Percentiles rank a stretch among this genome's conserved stretches.
Evolutionary conservation across 2,888 invertebrate genomes (phyloP).

Genomic region (Cheilosia soror): DNA sequence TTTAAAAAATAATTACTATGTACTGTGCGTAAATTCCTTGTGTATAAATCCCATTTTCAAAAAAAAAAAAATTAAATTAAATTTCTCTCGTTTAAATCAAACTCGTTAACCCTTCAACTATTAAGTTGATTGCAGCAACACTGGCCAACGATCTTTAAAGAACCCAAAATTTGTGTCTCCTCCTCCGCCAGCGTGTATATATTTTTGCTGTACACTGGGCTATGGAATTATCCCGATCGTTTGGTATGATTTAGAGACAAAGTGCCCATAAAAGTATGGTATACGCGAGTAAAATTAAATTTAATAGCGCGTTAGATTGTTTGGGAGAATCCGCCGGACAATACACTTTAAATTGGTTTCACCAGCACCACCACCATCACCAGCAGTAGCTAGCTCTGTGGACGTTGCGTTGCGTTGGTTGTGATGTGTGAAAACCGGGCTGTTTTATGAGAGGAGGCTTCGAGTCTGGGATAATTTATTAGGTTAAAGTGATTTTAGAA

Average conservation of each 20-base stretch:
- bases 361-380: not conserved
- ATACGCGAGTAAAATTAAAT: conserved; percentile 61
- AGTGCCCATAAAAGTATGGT: conserved; percentile 41
- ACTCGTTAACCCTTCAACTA: conserved; percentile 71
- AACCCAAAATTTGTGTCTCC: conserved; percentile 15
- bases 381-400: conserved; percentile 36
- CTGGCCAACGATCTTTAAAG: conserved; percentile 39
- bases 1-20: too few relatives aligned
- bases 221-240: conserved; percentile 48
- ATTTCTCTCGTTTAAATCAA: conserved; percentile 58
- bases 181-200: not conserved
- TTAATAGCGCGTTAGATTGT: conserved; percentile 70
- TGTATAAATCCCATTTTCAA: too few relatives aligned
- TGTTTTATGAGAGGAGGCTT: conserved; percentile 42
- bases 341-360: conserved; percentile 69
- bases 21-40: not conserved
- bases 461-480: conserved; percentile 53
- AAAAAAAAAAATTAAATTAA: conserved; percentile 56
- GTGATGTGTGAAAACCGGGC: conserved; percentile 32
- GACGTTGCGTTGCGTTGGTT: not conserved
- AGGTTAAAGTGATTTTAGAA: conserved; percentile 56
- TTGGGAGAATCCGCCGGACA: conserved; percentile 57
- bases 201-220: not conserved
- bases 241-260: conserved; percentile 34
- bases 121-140: conserved; percentile 63